phyloP scores from a whole-genome alignment of 2,113 vertebrate genomes.

The Mohoua ochrocephala region DNA sequence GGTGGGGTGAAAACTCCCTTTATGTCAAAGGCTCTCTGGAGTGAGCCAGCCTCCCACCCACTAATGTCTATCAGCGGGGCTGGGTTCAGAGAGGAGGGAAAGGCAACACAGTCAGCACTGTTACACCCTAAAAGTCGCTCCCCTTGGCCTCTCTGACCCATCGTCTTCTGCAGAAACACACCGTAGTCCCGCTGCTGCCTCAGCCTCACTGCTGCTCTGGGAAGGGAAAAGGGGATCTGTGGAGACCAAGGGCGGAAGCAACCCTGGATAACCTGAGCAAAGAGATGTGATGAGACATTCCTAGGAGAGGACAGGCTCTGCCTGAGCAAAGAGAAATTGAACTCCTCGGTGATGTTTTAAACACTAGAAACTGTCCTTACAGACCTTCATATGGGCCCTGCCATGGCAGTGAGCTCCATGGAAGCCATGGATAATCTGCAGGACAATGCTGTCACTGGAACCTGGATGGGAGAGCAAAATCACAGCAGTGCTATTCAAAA shows the following conservation, averaged over 20 bases:
- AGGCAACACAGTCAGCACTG: background rate
- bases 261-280: background rate
- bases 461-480: background rate
- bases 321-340: background rate
- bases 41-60: slow-evolving; percentile 23
- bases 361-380: background rate
- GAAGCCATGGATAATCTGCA: background rate
- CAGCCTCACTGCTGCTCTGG: background rate
- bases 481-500: background rate
- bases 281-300: background rate
- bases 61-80: background rate
- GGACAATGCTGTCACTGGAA: background rate
- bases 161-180: background rate
- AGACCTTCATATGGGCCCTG: background rate
- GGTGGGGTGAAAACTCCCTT: slow-evolving; percentile 56
- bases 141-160: background rate
- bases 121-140: background rate
- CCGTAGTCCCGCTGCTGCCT: background rate
- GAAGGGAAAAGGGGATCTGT: background rate
- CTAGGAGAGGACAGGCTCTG: background rate
- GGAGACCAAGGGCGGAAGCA: background rate
- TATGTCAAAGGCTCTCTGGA: slow-evolving; percentile 19
- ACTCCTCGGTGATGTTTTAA: background rate
- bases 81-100: slow-evolving; percentile 7
- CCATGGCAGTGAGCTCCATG: background rate